Conservation (phyloP, 2,797 vertebrate genomes). For the Sternotherus odoratus region DNA sequence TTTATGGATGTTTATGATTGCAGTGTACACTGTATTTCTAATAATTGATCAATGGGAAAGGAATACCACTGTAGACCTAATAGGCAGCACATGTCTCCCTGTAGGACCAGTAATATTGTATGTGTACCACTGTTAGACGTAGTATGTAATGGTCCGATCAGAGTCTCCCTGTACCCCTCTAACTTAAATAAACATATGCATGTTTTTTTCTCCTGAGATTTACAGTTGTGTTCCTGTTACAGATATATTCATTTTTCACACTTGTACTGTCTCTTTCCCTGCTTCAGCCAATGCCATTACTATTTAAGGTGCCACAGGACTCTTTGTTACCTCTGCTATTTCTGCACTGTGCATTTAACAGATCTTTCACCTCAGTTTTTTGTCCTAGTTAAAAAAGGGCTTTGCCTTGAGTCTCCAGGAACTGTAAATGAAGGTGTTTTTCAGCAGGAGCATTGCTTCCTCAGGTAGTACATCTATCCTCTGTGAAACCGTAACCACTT, state of each 20-base stretch:
- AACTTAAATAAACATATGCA: background rate
- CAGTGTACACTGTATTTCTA: background rate
- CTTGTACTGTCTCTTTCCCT: conserved; percentile 13
- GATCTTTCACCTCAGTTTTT: conserved; percentile 13
- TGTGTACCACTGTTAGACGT: background rate
- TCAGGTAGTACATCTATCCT: background rate
- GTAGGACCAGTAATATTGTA: background rate
- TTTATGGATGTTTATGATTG: background rate
- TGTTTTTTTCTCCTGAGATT: conserved; percentile 27
- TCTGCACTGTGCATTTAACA: background rate
- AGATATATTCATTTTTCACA: conserved; percentile 32
- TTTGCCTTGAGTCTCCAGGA: conserved; percentile 13
- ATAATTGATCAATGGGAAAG: background rate
- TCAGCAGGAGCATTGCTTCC: conserved; percentile 23
- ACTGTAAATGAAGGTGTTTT: background rate
- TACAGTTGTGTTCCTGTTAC: conserved; percentile 5
- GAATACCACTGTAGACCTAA: background rate
- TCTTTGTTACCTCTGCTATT: no score
- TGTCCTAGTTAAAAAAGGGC: conserved; percentile 16
- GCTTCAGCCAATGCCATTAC: background rate
- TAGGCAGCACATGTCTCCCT: background rate
- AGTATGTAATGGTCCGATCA: background rate
- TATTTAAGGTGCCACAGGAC: no score
- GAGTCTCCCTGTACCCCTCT: background rate
- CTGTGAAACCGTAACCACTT: background rate